Evolutionary conservation across 1,140 invertebrate genomes (phyloP).

Genomic region (Euwallacea similis): DNA sequence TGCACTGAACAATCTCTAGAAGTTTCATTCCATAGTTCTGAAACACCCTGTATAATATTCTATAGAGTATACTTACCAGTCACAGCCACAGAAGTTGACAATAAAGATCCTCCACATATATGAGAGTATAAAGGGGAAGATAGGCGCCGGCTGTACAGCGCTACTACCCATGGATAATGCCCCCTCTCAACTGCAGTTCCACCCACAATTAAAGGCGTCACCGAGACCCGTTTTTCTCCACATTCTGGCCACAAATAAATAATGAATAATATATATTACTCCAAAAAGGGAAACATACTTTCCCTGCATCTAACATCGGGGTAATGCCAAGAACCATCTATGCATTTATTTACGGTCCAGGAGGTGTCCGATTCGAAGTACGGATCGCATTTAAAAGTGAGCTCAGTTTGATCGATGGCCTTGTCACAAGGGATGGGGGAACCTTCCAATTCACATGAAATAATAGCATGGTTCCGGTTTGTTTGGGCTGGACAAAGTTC

Average conservation of each 20-base stretch:
- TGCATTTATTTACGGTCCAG: conserved; percentile 1
- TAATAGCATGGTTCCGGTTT: conserved; percentile 13
- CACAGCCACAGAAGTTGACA: conserved; percentile 39
- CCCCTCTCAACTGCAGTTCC: conserved; percentile 52
- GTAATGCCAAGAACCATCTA: conserved; percentile 37
- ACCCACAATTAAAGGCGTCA: conserved; percentile 41
- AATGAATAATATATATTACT: no score
- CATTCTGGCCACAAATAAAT: conserved; percentile 34
- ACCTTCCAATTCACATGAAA: conserved; percentile 31
- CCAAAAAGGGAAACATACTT: conserved; percentile 30
- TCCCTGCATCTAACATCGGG: conserved; percentile 30
- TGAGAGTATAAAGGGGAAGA: conserved; percentile 16
- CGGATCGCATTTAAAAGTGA: conserved; percentile 38
- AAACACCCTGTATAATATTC: no score
- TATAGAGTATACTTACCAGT: conserved; percentile 36
- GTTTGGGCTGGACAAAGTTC: conserved; percentile 27
- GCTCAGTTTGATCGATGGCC: conserved; percentile 32
- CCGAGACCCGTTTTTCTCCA: conserved; percentile 40
- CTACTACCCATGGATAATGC: conserved; percentile 61
- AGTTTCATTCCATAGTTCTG: no score
- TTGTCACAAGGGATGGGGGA: conserved; percentile 34
- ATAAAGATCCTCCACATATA: conserved; percentile 43
- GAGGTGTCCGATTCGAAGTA: conserved; percentile 34
- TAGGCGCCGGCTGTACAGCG: conserved; percentile 55
- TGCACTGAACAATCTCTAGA: no score